Conservation (phyloP, 2,113 vertebrate species). For the Calyptomena viridis region DNA sequence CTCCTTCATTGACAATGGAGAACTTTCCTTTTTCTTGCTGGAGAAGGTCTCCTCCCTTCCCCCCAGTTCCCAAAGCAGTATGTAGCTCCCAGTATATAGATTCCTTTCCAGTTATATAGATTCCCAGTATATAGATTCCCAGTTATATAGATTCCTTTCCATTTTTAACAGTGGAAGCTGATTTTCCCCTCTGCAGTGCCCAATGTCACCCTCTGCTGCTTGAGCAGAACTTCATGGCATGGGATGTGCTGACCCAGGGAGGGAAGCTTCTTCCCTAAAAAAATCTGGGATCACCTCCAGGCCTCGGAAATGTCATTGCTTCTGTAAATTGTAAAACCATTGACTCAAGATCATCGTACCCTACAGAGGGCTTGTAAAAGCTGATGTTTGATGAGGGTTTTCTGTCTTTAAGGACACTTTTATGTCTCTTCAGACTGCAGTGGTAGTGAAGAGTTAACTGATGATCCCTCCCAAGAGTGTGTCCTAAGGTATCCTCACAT, state of each 20-base stretch:
- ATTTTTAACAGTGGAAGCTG: background rate
- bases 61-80: background rate
- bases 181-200: background rate
- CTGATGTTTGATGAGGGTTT: accelerated
- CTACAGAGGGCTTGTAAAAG: background rate
- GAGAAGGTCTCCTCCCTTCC: background rate
- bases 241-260: background rate
- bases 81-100: background rate
- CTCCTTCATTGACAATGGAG: background rate
- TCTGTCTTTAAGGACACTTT: background rate
- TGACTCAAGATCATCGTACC: background rate
- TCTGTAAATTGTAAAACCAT: background rate
- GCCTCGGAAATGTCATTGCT: background rate
- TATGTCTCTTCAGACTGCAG: background rate
- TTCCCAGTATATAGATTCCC: background rate
- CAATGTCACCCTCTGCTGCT: accelerated
- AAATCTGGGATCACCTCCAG: background rate
- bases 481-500: background rate
- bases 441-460: accelerated
- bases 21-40: background rate
- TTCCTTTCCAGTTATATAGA: too few species aligned
- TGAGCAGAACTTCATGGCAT: accelerated
- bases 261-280: background rate
- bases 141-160: background rate
- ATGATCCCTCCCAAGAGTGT: accelerated